phyloP scores from a whole-genome alignment of 2,797 vertebrate genomes.

The Agapornis canus region DNA sequence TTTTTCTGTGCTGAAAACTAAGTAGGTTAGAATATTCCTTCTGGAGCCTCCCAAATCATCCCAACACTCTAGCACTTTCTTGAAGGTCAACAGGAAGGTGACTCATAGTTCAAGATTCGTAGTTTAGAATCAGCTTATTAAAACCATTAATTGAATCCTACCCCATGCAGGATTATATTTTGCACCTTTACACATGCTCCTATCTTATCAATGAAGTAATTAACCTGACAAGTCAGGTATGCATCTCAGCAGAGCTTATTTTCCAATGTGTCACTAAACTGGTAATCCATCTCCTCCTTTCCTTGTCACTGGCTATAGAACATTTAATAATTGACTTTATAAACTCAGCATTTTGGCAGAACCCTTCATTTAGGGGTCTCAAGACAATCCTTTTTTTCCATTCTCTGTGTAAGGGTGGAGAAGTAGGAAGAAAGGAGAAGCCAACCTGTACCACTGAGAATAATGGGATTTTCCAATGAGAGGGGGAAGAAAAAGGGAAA shows the following conservation, averaged over 20 bases:
- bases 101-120: background rate
- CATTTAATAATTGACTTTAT: conserved; percentile 71
- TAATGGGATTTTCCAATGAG: background rate
- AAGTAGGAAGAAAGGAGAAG: background rate
- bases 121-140: background rate
- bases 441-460: background rate
- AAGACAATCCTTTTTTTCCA: background rate
- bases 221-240: conserved; percentile 34
- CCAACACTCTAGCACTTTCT: background rate
- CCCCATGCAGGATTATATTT: background rate
- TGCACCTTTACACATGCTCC: background rate
- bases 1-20: background rate
- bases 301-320: conserved; percentile 47
- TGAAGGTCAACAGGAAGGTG: background rate
- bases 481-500: background rate
- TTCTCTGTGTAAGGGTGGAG: background rate
- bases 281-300: conserved; percentile 50
- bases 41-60: background rate
- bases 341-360: conserved; percentile 52
- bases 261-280: conserved; percentile 55
- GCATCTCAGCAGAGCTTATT: conserved; percentile 47
- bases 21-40: background rate
- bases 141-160: background rate
- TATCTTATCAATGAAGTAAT: conserved; percentile 29
- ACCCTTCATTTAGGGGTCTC: conserved; percentile 41